Percentiles rank a stretch among this genome's conserved stretches.
phyloP scores from a whole-genome alignment of 2,888 invertebrate genomes.

The Harpalus rufipes region DNA sequence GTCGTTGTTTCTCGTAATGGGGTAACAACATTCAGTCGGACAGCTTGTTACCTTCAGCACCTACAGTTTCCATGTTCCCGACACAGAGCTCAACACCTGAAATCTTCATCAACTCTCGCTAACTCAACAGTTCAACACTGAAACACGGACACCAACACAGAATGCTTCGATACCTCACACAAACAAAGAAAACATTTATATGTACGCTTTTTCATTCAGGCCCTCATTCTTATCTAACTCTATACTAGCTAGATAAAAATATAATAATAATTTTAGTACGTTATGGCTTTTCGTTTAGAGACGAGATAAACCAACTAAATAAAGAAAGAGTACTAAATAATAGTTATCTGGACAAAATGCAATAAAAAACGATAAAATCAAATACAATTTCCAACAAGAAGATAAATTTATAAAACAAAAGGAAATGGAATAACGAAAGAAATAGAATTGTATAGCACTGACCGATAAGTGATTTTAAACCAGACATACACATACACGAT shows the following conservation, averaged over 20 bases:
- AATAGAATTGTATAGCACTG: constrained; percentile 30
- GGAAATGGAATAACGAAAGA: constrained; percentile 28
- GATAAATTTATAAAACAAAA: constrained; percentile 44
- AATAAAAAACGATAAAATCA: constrained; percentile 49
- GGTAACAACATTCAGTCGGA: constrained; percentile 41
- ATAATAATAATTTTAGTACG: constrained; percentile 41
- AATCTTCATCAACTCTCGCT: constrained; percentile 36
- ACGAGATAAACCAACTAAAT: constrained; percentile 42
- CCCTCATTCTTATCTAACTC: background rate
- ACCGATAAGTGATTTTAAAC: constrained; percentile 42
- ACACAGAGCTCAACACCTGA: background rate
- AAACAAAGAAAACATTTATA: background rate
- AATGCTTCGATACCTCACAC: background rate
- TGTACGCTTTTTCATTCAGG: background rate
- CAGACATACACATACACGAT: background rate
- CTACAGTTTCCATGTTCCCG: constrained; percentile 30
- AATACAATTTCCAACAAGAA: constrained; percentile 45
- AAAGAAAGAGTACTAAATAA: constrained; percentile 33
- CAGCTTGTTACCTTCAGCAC: constrained; percentile 52
- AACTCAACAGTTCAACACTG: constrained; percentile 10
- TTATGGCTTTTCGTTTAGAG: constrained; percentile 23
- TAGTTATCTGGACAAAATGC: constrained; percentile 35
- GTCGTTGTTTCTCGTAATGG: constrained; percentile 50
- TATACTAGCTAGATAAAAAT: constrained; percentile 28
- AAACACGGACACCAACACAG: background rate